Conservation (phyloP, 2,888 invertebrate species). For the Napeogenes inachia region DNA sequence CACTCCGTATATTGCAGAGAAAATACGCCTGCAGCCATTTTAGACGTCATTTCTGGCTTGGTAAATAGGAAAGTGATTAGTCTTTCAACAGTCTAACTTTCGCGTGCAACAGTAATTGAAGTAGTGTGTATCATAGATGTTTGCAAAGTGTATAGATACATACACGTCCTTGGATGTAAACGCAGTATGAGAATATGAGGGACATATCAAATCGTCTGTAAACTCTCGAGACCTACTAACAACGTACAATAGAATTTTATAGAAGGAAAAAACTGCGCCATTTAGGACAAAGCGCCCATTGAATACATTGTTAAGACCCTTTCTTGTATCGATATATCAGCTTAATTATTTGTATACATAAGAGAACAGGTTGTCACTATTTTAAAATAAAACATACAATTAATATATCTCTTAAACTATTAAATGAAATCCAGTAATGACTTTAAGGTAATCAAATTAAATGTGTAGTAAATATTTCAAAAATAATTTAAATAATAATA, state of each 20-base stretch:
- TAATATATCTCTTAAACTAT: background rate
- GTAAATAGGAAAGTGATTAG: slow-evolving; percentile 41
- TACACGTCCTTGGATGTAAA: slow-evolving; percentile 32
- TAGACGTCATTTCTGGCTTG: slow-evolving; percentile 39
- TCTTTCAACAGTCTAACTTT: slow-evolving; percentile 36
- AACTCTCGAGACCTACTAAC: slow-evolving; percentile 28
- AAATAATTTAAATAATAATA: slow-evolving; percentile 8
- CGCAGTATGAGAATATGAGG: slow-evolving; percentile 30
- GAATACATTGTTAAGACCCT: slow-evolving; percentile 13
- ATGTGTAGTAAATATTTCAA: slow-evolving; percentile 3
- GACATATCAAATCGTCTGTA: slow-evolving; percentile 29
- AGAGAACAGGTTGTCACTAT: background rate
- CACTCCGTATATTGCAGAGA: slow-evolving; percentile 32
- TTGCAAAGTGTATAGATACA: slow-evolving; percentile 29
- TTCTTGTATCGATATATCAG: slow-evolving; percentile 14
- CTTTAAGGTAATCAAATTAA: background rate
- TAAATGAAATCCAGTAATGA: background rate
- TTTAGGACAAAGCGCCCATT: slow-evolving; percentile 16
- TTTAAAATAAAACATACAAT: background rate
- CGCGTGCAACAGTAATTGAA: slow-evolving; percentile 40
- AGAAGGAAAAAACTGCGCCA: slow-evolving; percentile 28
- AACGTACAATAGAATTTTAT: slow-evolving; percentile 33
- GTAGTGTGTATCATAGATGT: slow-evolving; percentile 34
- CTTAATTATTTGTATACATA: slow-evolving; percentile 14
- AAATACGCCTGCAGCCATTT: slow-evolving; percentile 33